Evolutionary conservation across 1,140 invertebrate genomes (phyloP), one percentile per base, ranked within the genome.

Genomic region (Wasmannia auropunctata): DNA sequence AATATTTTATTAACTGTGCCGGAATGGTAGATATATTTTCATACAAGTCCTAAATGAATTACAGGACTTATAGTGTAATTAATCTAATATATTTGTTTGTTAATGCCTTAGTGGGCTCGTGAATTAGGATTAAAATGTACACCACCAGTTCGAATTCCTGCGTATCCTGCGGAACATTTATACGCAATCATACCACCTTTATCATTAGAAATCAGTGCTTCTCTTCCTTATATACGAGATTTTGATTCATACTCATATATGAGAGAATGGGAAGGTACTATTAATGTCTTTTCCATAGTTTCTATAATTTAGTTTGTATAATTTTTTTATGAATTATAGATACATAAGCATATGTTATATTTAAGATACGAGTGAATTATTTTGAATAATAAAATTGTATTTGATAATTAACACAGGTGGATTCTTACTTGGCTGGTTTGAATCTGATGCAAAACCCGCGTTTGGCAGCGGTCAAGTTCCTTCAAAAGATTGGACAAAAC

Each of bases 1-100:
- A 97, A 94, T 97, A 96, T 93, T 97, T 98, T 92, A 95, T 97
- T 8, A 97, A 97, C 93, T 97, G 97, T 94, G 96, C 97, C 86
- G 97, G 97, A 89, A 97, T 97, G 97, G 96, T 97, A 93, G 94
- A 25, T 72, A 40, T 51, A 54, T 54, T 62, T 83, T n/a, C 16
- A 2, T 63, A 14, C 25, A 10, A 43, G 11, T 58, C 40, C 46
- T 43, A 77, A 56, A 62, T 40, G 43, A 54, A 46, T 49, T 37
- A 43, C 37, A 22, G 19, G 34, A 31, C 58, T 67, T 46, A 46
- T 56, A 25, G 19, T 51, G 37, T 60, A 43, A 63, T 31, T 65
- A 63, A 76, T 43, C n/a, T 67, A 7, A 62, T 22, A 65, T 70
- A 69, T 19, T 54, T 72, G 54, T 83, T 67, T 49, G 43, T 86